Evolutionary conservation across 2,888 invertebrate genomes (phyloP).

Genomic region (Iphiclides podalirius): DNA sequence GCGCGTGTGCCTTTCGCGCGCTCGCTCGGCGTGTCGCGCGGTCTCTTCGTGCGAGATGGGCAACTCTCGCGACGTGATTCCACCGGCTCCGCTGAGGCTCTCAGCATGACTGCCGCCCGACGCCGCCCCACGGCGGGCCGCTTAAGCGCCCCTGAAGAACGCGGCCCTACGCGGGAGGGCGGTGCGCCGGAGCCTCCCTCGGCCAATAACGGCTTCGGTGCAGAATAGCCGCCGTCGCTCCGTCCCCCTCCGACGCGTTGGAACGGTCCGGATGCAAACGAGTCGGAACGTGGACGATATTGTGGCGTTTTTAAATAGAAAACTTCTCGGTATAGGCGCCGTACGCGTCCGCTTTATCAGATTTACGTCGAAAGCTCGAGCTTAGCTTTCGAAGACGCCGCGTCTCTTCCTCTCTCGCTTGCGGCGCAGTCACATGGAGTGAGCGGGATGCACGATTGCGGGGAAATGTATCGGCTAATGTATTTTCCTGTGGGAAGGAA

Average conservation of each 20-base stretch:
- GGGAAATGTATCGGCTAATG: slow-evolving; percentile 76
- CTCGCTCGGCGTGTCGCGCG: too few species aligned
- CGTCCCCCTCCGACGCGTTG: neutral
- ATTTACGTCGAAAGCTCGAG: slow-evolving; percentile 78
- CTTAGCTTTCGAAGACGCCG: slow-evolving; percentile 72
- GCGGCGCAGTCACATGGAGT: slow-evolving; percentile 26
- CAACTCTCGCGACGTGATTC: slow-evolving; percentile 73
- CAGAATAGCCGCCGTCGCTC: slow-evolving; percentile 21
- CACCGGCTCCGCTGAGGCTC: slow-evolving; percentile 73
- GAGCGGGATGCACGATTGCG: slow-evolving; percentile 46
- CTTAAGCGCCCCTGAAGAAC: slow-evolving; percentile 54
- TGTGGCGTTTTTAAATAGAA: slow-evolving; percentile 48
- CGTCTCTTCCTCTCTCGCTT: slow-evolving; percentile 43
- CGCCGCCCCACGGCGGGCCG: slow-evolving; percentile 67
- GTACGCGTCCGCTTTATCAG: slow-evolving; percentile 78
- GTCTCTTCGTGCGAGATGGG: slow-evolving; percentile 66
- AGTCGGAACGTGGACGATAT: slow-evolving; percentile 27
- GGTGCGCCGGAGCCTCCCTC: slow-evolving; percentile 59
- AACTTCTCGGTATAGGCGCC: slow-evolving; percentile 72
- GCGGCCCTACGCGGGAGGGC: slow-evolving; percentile 71
- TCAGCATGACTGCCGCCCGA: slow-evolving; percentile 79
- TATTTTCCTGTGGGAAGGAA: slow-evolving; percentile 79
- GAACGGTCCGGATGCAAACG: too few species aligned
- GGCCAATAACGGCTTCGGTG: slow-evolving; percentile 66
- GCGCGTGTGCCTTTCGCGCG: too few species aligned